These are phyloP conservation scores for Ataeniobius toweri DNA, from an alignment of 2,797 vertebrate species.

Conservation along the genomic window DNA sequence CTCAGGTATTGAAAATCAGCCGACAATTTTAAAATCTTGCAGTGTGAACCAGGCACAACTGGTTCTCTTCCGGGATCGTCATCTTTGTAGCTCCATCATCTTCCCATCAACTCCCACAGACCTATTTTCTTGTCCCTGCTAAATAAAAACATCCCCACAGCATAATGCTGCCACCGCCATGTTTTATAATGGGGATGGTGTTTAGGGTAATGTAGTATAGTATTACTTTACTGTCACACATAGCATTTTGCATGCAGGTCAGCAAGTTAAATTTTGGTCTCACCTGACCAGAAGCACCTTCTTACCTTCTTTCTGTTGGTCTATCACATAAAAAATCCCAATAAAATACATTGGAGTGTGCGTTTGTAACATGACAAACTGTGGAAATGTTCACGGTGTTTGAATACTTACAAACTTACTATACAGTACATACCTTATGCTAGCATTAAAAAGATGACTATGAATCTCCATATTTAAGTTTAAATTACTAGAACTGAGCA, in stretches of 20 bases:
- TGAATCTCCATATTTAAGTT: background rate
- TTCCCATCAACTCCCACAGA: background rate
- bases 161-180: background rate
- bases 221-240: background rate
- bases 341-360: background rate
- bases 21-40: too few species aligned
- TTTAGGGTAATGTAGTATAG: background rate
- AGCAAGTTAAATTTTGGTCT: background rate
- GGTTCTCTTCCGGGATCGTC: too few species aligned
- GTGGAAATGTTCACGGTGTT: background rate
- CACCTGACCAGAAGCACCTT: background rate
- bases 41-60: too few species aligned
- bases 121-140: background rate
- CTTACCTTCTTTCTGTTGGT: background rate
- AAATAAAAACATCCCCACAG: background rate
- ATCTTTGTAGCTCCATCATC: too few species aligned
- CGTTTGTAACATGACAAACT: background rate
- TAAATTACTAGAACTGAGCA: background rate
- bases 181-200: background rate
- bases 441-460: background rate
- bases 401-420: background rate
- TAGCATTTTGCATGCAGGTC: background rate
- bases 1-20: too few species aligned
- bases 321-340: background rate
- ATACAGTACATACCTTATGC: background rate